Conservation (phyloP, 2,888 invertebrate species). For the Kuschelorhynchus macadamiae region DNA sequence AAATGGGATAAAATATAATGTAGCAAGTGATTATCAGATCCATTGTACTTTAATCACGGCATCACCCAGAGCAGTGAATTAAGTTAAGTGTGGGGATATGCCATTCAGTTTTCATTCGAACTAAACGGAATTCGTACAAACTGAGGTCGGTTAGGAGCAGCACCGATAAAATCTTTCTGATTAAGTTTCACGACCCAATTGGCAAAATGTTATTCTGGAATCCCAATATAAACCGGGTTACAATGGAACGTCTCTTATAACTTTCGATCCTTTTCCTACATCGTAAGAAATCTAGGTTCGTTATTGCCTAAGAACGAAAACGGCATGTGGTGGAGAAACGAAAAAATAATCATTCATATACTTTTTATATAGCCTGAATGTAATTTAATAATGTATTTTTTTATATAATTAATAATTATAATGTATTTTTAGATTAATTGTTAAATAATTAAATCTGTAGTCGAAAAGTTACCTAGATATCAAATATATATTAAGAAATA, state of each 20-base stretch:
- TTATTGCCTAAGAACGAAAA: too few relatives aligned
- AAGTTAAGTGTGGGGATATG: slow-evolving; percentile 28
- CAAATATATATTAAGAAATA: too few relatives aligned
- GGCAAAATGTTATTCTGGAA: slow-evolving; percentile 42
- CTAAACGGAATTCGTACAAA: slow-evolving; percentile 34
- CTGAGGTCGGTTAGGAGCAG: slow-evolving; percentile 35
- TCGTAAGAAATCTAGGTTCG: slow-evolving; percentile 20
- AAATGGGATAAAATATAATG: slow-evolving; percentile 6
- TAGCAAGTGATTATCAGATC: slow-evolving; percentile 13
- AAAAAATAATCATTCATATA: too few relatives aligned
- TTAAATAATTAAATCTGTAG: too few relatives aligned
- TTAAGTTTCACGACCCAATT: slow-evolving; percentile 49
- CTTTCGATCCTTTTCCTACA: slow-evolving; percentile 11
- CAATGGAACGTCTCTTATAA: slow-evolving; percentile 20
- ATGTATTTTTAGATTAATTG: too few relatives aligned
- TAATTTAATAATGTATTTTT: too few relatives aligned
- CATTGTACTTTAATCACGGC: slow-evolving; percentile 29
- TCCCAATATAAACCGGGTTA: slow-evolving; percentile 16
- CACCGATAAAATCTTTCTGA: slow-evolving; percentile 48
- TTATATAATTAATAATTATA: too few relatives aligned
- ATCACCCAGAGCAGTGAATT: slow-evolving; percentile 14
- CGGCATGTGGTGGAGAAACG: too few relatives aligned
- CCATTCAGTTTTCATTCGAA: slow-evolving; percentile 27
- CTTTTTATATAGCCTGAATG: too few relatives aligned
- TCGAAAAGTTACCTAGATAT: too few relatives aligned